Evolutionary conservation across 2,888 invertebrate genomes (phyloP).

Genomic region (Pocota personata): DNA sequence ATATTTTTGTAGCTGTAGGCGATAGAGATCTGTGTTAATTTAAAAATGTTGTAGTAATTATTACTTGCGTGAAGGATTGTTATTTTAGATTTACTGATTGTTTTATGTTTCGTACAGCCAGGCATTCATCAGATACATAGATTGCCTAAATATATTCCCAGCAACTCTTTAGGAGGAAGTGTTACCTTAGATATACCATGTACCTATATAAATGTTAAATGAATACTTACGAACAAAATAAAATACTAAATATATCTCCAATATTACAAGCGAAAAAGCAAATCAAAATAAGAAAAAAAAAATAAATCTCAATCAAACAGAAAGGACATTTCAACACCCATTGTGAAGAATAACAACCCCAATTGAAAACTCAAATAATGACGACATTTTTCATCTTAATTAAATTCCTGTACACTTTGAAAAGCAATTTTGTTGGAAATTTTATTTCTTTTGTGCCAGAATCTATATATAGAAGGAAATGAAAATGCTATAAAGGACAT

Average conservation of each 20-base stretch:
- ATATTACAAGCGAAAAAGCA: no score
- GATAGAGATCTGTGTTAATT: not conserved
- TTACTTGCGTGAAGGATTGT: not conserved
- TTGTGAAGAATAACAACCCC: not conserved
- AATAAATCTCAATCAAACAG: not conserved
- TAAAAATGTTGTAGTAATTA: not conserved
- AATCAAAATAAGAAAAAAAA: no score
- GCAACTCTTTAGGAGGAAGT: no score
- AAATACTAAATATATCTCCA: no score
- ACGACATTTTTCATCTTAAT: slow-evolving; percentile 11
- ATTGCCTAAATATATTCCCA: no score
- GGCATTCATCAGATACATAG: no score
- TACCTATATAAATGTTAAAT: no score
- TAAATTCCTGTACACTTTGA: not conserved
- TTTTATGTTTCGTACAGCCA: no score
- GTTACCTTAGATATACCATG: no score
- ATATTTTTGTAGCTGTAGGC: not conserved
- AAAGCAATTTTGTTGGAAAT: not conserved
- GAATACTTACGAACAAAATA: no score
- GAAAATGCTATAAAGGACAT: not conserved
- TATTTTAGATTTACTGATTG: no score
- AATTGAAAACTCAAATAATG: slow-evolving; percentile 6
- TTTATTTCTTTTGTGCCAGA: not conserved
- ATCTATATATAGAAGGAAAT: not conserved
- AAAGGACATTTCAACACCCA: not conserved